Percentiles rank a stretch among this genome's conserved stretches.
phyloP scores from a whole-genome alignment of 2,797 vertebrate genomes.

The Acanthornis magna region DNA sequence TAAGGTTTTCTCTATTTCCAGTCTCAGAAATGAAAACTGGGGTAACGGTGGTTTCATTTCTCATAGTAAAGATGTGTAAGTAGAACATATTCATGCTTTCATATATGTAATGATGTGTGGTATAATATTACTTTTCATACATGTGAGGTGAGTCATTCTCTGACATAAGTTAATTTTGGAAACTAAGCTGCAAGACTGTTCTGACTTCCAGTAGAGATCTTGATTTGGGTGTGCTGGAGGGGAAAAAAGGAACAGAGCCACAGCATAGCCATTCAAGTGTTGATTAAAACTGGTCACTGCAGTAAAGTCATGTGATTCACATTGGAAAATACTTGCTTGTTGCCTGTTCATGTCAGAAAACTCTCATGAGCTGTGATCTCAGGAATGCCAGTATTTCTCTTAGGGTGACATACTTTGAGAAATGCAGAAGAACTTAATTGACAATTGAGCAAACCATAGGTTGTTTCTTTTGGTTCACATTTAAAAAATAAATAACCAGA shows the following conservation, averaged over 20 bases:
- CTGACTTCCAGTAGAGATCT: background rate
- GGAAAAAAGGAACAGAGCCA: background rate
- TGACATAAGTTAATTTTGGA: background rate
- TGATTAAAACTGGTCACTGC: background rate
- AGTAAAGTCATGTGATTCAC: background rate
- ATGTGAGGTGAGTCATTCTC: background rate
- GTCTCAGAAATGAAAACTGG: background rate
- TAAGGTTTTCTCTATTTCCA: background rate
- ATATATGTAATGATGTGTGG: background rate
- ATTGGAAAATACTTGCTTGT: background rate
- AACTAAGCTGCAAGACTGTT: background rate
- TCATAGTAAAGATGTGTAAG: background rate
- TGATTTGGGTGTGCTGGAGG: background rate
- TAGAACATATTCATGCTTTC: background rate
- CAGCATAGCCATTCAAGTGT: background rate
- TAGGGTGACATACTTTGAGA: background rate
- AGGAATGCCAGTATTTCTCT: background rate
- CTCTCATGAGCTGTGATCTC: background rate
- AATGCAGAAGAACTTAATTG: background rate
- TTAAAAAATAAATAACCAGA: background rate
- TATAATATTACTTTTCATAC: background rate
- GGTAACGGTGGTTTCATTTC: background rate
- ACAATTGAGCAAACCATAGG: background rate
- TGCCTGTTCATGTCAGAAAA: background rate
- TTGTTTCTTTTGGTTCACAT: background rate